phyloP scores from a whole-genome alignment of 2,113 vertebrate species.

The Burhinus bistriatus region DNA sequence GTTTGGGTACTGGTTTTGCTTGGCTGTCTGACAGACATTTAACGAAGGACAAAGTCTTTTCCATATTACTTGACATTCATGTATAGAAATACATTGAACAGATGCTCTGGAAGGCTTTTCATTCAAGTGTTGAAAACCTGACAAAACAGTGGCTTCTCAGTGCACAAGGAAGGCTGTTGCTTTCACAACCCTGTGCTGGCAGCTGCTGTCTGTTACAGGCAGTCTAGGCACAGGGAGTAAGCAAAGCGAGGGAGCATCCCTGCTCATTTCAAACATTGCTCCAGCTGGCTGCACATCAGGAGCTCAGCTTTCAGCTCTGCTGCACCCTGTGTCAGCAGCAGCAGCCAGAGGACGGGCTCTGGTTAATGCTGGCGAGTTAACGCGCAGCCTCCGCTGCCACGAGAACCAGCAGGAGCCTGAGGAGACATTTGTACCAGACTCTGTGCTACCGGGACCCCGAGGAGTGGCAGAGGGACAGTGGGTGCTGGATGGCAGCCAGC shows the following conservation, averaged over 20 bases:
- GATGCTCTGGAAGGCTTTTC: not conserved
- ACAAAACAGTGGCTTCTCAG: accelerated
- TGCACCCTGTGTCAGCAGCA: not conserved
- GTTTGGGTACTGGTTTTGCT: not conserved
- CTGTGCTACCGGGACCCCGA: not conserved
- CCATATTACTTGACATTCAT: accelerated
- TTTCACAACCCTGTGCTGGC: not conserved
- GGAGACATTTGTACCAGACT: not conserved
- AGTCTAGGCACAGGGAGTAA: not conserved
- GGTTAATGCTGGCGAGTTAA: accelerated
- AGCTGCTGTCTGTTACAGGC: not conserved
- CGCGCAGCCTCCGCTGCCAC: not conserved
- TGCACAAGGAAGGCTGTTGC: not conserved
- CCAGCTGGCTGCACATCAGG: not conserved
- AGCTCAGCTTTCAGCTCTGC: not conserved
- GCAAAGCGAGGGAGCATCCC: not conserved
- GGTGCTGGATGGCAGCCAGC: not conserved
- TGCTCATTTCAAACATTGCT: not conserved
- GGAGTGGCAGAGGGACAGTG: accelerated
- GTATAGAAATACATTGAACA: not conserved
- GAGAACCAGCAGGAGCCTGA: not conserved
- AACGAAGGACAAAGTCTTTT: not conserved
- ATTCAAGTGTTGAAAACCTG: not conserved
- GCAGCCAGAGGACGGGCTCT: not conserved
- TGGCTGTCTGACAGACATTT: not conserved